A percentile compares a stretch with the other conserved stretches of the same genome.
Conservation (phyloP, 2,888 invertebrate species). For the Lasioglossum malachurum region DNA sequence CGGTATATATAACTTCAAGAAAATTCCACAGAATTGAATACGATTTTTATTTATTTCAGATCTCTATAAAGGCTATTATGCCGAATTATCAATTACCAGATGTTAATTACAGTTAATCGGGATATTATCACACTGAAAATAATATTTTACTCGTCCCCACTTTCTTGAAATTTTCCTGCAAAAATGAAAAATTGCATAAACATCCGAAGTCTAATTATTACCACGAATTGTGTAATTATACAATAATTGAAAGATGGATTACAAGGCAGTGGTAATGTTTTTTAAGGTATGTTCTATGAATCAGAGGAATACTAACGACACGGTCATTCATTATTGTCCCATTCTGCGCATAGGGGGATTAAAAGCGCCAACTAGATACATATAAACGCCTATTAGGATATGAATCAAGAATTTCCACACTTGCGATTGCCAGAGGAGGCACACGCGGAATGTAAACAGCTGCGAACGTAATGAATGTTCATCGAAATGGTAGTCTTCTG, state of each 20-base stretch:
- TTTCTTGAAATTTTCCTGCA: no score
- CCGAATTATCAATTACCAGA: no score
- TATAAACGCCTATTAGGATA: conserved; percentile 13
- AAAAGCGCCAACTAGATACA: conserved; percentile 1
- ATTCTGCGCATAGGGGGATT: background rate
- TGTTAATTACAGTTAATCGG: no score
- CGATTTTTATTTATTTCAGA: no score
- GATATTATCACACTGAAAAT: no score
- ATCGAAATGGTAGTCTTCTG: background rate
- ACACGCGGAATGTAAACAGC: conserved; percentile 4
- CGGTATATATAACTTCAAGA: no score
- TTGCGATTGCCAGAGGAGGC: conserved; percentile 2
- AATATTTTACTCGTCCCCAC: no score
- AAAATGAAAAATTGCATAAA: no score
- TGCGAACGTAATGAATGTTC: background rate
- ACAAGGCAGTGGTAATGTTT: background rate
- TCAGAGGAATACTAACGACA: background rate
- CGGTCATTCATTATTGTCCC: background rate
- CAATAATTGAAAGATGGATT: background rate
- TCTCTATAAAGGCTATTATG: no score
- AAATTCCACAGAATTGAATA: no score
- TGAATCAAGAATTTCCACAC: conserved; percentile 14
- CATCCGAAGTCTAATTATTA: no score
- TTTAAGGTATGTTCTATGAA: background rate
- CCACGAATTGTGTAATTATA: background rate